Evolutionary conservation across 1,140 invertebrate species (phyloP).

Genomic region (Drosophila auraria): DNA sequence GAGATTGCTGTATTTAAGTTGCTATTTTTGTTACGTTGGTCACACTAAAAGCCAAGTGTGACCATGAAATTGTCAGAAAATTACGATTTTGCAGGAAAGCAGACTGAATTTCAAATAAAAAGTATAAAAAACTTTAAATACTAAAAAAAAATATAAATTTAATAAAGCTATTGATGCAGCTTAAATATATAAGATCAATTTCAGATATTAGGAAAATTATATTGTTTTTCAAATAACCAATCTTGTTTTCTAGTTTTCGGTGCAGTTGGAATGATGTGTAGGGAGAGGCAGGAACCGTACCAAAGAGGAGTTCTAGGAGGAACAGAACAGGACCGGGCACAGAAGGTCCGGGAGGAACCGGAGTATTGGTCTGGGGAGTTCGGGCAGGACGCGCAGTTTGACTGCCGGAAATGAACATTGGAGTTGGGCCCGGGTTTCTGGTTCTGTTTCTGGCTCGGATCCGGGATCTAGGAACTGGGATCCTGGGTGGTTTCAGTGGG

Average conservation of each 20-base stretch:
- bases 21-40: not conserved
- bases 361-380: constrained; percentile 26
- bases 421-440: constrained; percentile 47
- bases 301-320: constrained; percentile 17
- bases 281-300: not conserved
- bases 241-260: not conserved
- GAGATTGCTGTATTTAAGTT: not conserved
- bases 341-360: constrained; percentile 2
- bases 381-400: constrained; percentile 77
- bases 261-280: constrained; percentile 12
- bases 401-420: constrained; percentile 83
- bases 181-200: not conserved
- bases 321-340: constrained; percentile 9
- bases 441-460: constrained; percentile 28
- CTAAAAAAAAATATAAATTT: not conserved
- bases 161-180: not conserved
- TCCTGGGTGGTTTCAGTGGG: constrained; percentile 45
- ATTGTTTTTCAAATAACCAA: not conserved
- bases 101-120: not conserved
- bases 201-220: not conserved
- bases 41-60: not conserved
- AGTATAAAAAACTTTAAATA: not conserved
- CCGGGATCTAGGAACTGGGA: constrained; percentile 45
- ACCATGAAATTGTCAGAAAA: not conserved
- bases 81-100: not conserved